Conservation (phyloP, 1,140 invertebrate genomes). For the Gonioctena quinquepunctata region DNA sequence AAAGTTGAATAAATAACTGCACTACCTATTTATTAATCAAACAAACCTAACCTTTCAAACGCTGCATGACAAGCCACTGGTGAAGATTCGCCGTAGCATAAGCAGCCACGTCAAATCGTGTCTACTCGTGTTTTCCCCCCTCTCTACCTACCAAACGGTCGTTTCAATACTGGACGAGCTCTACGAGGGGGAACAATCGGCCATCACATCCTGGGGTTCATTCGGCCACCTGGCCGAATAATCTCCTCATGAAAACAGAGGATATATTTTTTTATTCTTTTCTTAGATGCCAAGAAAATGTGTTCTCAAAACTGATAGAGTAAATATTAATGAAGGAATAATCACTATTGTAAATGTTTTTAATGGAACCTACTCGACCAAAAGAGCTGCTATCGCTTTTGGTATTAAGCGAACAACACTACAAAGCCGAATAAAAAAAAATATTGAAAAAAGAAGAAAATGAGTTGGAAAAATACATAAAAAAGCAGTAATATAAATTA, state of each 20-base stretch:
- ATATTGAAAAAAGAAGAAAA: not conserved
- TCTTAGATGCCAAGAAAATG: not conserved
- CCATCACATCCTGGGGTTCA: no score
- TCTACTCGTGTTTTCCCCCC: no score
- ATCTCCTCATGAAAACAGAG: not conserved
- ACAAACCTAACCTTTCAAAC: no score
- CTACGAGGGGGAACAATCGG: no score
- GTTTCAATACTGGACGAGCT: no score
- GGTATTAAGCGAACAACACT: not conserved
- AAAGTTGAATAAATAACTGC: no score
- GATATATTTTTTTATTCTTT: not conserved
- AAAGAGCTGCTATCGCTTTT: not conserved
- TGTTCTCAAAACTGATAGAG: not conserved
- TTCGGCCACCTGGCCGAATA: no score
- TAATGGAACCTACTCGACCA: not conserved
- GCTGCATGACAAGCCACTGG: no score
- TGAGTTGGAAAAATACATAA: not conserved
- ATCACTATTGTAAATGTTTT: not conserved
- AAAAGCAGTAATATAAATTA: not conserved
- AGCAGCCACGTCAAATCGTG: no score
- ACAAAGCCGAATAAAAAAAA: not conserved
- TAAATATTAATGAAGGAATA: not conserved
- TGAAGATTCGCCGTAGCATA: no score
- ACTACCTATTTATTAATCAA: no score
- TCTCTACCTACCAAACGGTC: no score